Conservation (phyloP, 2,113 vertebrate species). For the Rhadina sibilatrix region DNA sequence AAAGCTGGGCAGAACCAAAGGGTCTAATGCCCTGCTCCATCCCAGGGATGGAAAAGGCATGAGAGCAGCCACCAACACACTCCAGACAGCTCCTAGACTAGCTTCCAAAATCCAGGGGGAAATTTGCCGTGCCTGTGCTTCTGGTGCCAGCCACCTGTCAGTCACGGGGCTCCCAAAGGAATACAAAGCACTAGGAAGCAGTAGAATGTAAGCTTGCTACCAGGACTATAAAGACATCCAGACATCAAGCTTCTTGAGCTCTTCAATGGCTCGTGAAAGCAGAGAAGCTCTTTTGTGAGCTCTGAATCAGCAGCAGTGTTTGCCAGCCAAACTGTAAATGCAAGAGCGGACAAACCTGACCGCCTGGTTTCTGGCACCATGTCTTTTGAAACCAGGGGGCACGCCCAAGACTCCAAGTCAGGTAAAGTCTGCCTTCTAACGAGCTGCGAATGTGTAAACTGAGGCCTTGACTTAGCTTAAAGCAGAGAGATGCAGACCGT, state of each 20-base stretch:
- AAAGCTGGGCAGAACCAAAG: not conserved
- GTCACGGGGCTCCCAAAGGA: not conserved
- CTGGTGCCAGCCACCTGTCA: not conserved
- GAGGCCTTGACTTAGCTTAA: not conserved
- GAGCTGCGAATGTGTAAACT: not conserved
- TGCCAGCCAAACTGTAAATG: not conserved
- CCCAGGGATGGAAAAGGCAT: not conserved
- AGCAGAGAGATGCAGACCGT: not conserved
- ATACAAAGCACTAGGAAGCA: not conserved
- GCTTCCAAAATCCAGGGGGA: not conserved
- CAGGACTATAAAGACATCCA: accelerated
- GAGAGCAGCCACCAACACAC: not conserved
- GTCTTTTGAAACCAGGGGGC: not conserved
- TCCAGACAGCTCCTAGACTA: not conserved
- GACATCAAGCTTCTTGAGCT: not conserved
- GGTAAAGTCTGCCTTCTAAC: not conserved
- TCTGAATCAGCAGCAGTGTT: not conserved
- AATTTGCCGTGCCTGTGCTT: not conserved
- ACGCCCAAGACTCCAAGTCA: not conserved
- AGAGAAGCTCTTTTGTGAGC: not conserved
- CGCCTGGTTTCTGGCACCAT: not conserved
- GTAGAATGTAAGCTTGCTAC: not conserved
- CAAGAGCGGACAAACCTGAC: not conserved
- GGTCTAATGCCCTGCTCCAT: not conserved
- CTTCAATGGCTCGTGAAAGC: not conserved